Base-by-base conservation (phyloP, 2,113 vertebrate genomes). In the Phalacrocorax pelagicus region DNA sequence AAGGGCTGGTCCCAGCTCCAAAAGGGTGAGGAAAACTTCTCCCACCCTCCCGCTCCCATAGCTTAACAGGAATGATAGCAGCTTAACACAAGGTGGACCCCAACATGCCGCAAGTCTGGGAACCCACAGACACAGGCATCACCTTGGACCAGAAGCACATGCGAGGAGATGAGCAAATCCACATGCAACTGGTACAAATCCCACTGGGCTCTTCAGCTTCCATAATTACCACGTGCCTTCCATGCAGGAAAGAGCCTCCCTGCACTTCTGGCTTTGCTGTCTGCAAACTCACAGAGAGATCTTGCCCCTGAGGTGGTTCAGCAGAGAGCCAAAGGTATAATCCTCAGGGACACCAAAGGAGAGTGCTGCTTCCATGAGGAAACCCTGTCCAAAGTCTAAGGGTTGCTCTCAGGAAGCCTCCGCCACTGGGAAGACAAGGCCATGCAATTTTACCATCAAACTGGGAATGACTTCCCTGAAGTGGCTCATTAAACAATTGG, bases 331-430 rank as follows among this genome's bases (percentile, higher is more conserved):
- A 0, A 55, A 30, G 80, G 69, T 32, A 32, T 5, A 57, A 38
- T 26, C 52, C 87, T 49, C 36, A 18, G 23, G 75, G 80, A 40
- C 8, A 11, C 78, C 70, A 11, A 75, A 81, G 85, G 77, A 80
- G 74, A 94, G 79, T 2, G 4, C 32, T 61, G 86, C 91, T 92
- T 72, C 95, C 86, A 75, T 24, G 14, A 74, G 86, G 89, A 70
- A 62, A 87, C 54, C 49, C 57, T 5, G 94, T 26, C 20, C 97
- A 95, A 96, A 97, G 96, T 95, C 96, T 87, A 96, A 95, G 82
- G 92, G 88, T 84, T 92, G 69, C 46, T 62, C 54, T 54, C 57
- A 14, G 73, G 86, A 91, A 91, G 46, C 71, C 44, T 91, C 73
- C 26, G 10, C 86, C 30, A 0, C 61, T 36, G 0, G 86, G 73